Evolutionary conservation across 1,140 invertebrate genomes (phyloP).

Genomic region (Streblospio benedicti): DNA sequence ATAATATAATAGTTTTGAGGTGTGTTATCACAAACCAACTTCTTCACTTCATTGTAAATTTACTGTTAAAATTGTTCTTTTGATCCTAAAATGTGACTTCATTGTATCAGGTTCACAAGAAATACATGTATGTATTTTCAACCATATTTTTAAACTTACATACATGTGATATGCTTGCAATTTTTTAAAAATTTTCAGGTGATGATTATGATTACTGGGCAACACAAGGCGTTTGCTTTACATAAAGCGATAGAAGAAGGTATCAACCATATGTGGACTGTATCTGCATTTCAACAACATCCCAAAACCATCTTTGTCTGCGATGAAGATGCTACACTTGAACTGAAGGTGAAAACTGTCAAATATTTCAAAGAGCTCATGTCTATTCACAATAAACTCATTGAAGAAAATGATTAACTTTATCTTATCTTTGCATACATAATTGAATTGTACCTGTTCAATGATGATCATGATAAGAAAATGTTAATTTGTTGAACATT

Average conservation of each 20-base stretch:
- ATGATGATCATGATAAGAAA: too few species aligned
- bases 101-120: too few species aligned
- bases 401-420: constrained; percentile 35
- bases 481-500: too few species aligned
- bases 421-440: too few species aligned
- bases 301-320: constrained; percentile 70
- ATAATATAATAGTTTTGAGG: too few species aligned
- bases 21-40: too few species aligned
- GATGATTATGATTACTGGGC: constrained; percentile 96
- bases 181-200: constrained; percentile 54
- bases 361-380: constrained; percentile 87
- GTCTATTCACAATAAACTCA: constrained; percentile 48
- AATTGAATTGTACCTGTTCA: too few species aligned
- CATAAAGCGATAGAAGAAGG: constrained; percentile 96
- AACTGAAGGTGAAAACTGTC: constrained; percentile 94
- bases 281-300: constrained; percentile 87
- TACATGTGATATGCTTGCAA: background rate
- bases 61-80: too few species aligned
- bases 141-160: background rate
- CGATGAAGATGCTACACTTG: constrained; percentile 94
- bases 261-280: constrained; percentile 99
- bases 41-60: too few species aligned
- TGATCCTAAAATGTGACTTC: too few species aligned
- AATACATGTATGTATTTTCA: background rate
- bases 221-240: constrained; percentile 90